phyloP scores from a whole-genome alignment of 1,140 invertebrate species.

The Drosophila athabasca region DNA sequence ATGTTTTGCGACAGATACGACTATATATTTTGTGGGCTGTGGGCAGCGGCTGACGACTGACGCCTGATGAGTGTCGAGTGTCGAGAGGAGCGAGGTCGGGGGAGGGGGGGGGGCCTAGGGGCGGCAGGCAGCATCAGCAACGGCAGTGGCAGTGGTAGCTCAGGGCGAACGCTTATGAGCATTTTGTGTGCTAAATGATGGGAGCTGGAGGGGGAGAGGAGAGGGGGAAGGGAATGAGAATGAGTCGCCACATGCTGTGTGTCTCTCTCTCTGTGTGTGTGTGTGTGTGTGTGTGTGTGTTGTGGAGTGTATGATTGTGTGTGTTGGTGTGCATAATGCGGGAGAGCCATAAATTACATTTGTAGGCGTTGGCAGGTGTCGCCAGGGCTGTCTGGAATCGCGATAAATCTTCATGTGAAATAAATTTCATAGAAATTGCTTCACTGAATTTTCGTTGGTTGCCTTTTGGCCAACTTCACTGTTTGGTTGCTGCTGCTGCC shows the following conservation, averaged over 20 bases:
- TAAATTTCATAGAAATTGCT: constrained; percentile 84
- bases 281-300: constrained; percentile 40
- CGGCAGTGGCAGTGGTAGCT: constrained; percentile 19
- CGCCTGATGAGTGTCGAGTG: constrained; percentile 29
- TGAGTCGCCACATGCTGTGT: constrained; percentile 48
- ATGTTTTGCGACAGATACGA: constrained; percentile 64
- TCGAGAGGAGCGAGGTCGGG: constrained; percentile 7
- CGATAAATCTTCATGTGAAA: constrained; percentile 84
- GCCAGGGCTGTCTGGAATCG: constrained; percentile 84
- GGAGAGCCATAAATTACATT: constrained; percentile 83
- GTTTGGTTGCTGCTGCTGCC: constrained; percentile 15
- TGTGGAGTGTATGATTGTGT: constrained; percentile 45
- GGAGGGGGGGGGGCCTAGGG: constrained; percentile 6
- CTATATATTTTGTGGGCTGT: constrained; percentile 60
- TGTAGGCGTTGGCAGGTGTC: constrained; percentile 84
- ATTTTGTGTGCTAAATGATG: constrained; percentile 69
- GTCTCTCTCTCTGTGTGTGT: constrained; percentile 42
- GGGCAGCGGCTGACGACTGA: constrained; percentile 42
- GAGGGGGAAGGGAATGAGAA: constrained; percentile 12
- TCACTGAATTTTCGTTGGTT: constrained; percentile 81
- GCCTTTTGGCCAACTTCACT: constrained; percentile 70
- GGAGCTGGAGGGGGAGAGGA: constrained; percentile 14
- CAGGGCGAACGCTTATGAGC: constrained; percentile 63
- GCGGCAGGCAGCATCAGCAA: constrained; percentile 25
- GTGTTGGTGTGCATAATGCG: constrained; percentile 76